A percentile compares a stretch with the other conserved stretches of the same genome.
phyloP scores from a whole-genome alignment of 1,140 invertebrate genomes.

The Drosophila gunungcola region DNA sequence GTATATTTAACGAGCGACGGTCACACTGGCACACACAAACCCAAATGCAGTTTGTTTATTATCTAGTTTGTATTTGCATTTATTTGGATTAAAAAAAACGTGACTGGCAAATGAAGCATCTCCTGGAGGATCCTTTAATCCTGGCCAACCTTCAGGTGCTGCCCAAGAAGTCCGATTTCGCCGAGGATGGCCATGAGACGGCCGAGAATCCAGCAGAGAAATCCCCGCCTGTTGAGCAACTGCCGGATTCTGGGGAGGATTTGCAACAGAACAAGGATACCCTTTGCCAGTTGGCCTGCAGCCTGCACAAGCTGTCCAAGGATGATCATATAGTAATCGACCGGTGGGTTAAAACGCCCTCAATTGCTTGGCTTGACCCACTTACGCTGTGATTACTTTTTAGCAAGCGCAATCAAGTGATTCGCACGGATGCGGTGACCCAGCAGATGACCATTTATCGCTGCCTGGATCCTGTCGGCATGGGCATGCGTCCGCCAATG shows the following conservation, averaged over 20 bases:
- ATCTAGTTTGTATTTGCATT: not conserved
- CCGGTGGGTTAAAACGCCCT: conserved; percentile 42
- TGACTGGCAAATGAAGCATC: conserved; percentile 10
- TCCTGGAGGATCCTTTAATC: not conserved
- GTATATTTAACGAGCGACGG: not conserved
- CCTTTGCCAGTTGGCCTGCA: conserved; percentile 69
- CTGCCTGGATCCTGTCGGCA: conserved; percentile 61
- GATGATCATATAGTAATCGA: conserved; percentile 78
- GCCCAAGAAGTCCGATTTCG: not conserved
- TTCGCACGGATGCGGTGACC: conserved; percentile 59
- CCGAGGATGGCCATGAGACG: not conserved
- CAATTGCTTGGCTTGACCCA: not conserved
- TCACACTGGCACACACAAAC: not conserved
- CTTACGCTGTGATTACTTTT: not conserved
- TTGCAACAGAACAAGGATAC: conserved; percentile 49
- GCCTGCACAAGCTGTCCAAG: conserved; percentile 61
- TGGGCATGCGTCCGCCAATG: conserved; percentile 52
- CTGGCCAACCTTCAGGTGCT: not conserved
- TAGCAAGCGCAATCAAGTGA: conserved; percentile 75
- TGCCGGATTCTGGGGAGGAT: not conserved
- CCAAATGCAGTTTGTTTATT: not conserved
- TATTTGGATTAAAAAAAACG: not conserved
- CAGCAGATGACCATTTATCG: conserved; percentile 78
- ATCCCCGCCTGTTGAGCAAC: too few relatives aligned
- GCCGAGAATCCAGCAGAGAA: not conserved